Percentiles rank a stretch among this genome's conserved stretches.
Conservation (phyloP, 2,797 vertebrate genomes). For the Peromyscus attwateri region DNA sequence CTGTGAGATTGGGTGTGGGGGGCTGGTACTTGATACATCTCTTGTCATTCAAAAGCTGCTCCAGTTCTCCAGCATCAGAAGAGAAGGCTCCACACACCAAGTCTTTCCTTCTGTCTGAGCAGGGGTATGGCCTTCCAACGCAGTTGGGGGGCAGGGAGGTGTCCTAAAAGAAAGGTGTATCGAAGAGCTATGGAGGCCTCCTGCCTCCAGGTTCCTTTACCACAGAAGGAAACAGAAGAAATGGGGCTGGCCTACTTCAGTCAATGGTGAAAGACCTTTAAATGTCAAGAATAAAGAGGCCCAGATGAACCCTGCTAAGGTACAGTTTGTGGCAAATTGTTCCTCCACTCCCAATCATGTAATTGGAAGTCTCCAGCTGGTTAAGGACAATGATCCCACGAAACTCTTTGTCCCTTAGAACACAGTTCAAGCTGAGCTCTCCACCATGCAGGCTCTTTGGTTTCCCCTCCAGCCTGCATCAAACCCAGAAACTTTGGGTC, state of each 20-base stretch:
- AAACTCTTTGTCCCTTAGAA: slow-evolving; percentile 30
- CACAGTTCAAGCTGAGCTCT: slow-evolving; percentile 32
- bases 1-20: not conserved
- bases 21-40: not conserved
- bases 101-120: not conserved
- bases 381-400: slow-evolving; percentile 11
- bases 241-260: not conserved
- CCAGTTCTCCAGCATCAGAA: not conserved
- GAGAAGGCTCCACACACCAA: not conserved
- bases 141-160: not conserved
- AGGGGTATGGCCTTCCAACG: not conserved
- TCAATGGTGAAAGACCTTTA: slow-evolving; percentile 19
- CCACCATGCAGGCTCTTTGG: not conserved
- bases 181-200: not conserved
- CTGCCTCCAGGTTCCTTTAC: not conserved
- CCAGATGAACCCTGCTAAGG: slow-evolving; percentile 44
- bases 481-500: slow-evolving; percentile 18
- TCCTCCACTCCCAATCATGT: not conserved
- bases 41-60: not conserved
- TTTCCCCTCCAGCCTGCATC: not conserved
- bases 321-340: slow-evolving; percentile 12
- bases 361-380: slow-evolving; percentile 19
- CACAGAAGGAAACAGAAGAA: not conserved
- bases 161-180: not conserved
- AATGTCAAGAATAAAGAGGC: slow-evolving; percentile 59